Evolutionary conservation across 1,140 invertebrate species (phyloP).

Genomic region (Chironomus striatipennis): DNA sequence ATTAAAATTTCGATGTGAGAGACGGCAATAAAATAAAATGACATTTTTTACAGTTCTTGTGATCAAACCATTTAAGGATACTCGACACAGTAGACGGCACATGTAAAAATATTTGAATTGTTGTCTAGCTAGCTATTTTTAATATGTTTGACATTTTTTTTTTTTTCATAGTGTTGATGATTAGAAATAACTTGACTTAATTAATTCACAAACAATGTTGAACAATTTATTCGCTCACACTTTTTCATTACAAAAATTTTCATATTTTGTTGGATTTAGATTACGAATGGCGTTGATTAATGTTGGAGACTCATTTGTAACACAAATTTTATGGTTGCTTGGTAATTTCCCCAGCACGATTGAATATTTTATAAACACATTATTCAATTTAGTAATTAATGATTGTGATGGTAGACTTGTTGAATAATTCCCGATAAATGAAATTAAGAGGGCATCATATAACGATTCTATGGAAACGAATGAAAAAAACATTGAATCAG

Average conservation of each 20-base stretch:
- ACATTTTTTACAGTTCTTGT: not conserved
- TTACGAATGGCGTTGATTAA: not conserved
- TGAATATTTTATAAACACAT: not conserved
- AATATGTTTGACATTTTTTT: not conserved
- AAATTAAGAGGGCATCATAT: not conserved
- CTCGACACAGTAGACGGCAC: not conserved
- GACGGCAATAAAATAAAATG: not conserved
- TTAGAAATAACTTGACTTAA: too few species aligned
- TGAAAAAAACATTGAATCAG: not conserved
- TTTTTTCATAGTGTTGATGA: not conserved
- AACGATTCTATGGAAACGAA: not conserved
- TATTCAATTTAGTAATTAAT: not conserved
- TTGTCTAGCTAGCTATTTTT: not conserved
- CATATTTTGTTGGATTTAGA: not conserved
- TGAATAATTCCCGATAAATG: not conserved
- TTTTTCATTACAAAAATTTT: not conserved
- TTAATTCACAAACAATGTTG: not conserved
- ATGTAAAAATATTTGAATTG: not conserved
- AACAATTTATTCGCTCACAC: not conserved
- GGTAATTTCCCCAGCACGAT: not conserved
- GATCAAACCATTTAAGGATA: slow-evolving; percentile 18
- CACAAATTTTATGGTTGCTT: not conserved
- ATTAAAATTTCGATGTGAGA: not conserved
- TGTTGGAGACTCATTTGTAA: not conserved
- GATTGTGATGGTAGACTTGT: not conserved